Conservation (phyloP, 2,888 invertebrate genomes). For the Cylindroiulus punctatus region DNA sequence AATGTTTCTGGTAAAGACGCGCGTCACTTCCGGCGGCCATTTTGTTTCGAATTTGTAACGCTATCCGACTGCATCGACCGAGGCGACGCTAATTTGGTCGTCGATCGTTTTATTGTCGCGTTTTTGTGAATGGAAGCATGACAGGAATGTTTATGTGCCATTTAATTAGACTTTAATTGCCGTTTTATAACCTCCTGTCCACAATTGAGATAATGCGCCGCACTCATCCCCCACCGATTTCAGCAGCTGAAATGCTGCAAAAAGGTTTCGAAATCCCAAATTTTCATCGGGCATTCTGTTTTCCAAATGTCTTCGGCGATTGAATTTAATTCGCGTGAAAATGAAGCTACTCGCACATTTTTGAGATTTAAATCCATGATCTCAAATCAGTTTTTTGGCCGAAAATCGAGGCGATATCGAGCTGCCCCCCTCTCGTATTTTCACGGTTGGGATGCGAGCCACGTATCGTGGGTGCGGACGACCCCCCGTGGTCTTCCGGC, state of each 20-base stretch:
- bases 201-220: constrained; percentile 12
- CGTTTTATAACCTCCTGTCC: not conserved
- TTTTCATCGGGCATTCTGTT: not conserved
- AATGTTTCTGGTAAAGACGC: too few species aligned
- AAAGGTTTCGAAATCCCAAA: not conserved
- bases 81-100: not conserved
- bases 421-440: not conserved
- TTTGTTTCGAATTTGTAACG: not conserved
- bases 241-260: not conserved
- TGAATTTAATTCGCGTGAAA: too few species aligned
- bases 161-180: constrained; percentile 14
- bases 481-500: not conserved
- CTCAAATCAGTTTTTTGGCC: not conserved
- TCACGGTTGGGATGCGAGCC: not conserved
- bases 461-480: not conserved
- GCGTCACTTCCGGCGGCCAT: not conserved
- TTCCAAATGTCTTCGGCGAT: too few species aligned
- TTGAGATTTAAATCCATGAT: not conserved
- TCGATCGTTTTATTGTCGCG: not conserved
- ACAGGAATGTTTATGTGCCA: constrained; percentile 7
- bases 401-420: not conserved
- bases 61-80: not conserved
- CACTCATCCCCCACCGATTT: not conserved
- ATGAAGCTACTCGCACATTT: not conserved
- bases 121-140: not conserved